These are phyloP conservation scores for Pelmatolapia mariae DNA, from an alignment of 2,113 vertebrate species.

Conservation along the genomic window DNA sequence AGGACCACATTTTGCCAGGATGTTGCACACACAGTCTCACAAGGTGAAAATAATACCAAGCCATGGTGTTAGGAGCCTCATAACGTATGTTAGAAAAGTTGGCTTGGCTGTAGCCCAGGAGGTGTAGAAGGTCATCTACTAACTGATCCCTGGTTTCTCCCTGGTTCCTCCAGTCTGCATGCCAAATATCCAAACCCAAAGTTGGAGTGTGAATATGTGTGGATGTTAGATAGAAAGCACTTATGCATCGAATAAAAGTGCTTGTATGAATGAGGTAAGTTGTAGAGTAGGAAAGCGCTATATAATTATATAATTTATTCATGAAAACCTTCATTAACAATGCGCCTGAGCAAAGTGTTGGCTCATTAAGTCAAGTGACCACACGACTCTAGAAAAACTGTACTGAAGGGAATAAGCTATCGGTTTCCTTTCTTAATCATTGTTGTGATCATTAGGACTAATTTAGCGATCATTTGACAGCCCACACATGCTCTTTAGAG, in stretches of 20 bases:
- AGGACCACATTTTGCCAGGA: background rate
- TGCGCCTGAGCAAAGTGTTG: background rate
- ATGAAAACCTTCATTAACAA: background rate
- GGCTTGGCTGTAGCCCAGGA: background rate
- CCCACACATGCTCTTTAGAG: background rate
- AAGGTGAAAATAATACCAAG: background rate
- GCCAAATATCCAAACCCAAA: background rate
- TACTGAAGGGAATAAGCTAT: background rate
- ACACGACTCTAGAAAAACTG: background rate
- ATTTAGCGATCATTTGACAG: background rate
- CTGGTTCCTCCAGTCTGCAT: background rate
- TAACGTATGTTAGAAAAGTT: background rate
- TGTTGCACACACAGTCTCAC: background rate
- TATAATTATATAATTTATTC: background rate
- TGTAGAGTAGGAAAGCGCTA: background rate
- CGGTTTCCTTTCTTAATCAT: background rate
- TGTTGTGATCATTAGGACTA: background rate
- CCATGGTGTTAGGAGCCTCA: background rate
- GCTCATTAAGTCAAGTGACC: background rate
- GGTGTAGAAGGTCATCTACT: background rate
- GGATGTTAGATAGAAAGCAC: background rate
- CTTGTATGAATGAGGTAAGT: background rate
- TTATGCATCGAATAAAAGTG: background rate
- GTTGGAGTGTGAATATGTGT: background rate
- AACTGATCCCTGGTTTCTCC: background rate